A percentile compares a stretch with the other conserved stretches of the same genome.
phyloP scores from a whole-genome alignment of 2,797 vertebrate genomes.

The Sylvilagus floridanus region DNA sequence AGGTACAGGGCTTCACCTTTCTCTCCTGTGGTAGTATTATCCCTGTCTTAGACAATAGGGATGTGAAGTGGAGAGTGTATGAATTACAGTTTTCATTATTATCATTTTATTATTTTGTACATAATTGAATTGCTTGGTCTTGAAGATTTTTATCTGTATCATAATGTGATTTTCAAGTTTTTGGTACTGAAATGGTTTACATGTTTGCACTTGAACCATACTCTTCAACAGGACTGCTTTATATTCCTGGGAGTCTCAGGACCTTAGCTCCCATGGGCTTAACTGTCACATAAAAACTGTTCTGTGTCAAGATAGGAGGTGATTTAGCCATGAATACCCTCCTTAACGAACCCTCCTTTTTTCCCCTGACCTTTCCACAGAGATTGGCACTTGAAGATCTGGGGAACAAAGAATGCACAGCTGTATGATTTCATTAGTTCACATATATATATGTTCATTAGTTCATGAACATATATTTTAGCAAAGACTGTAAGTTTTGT shows the following conservation, averaged over 20 bases:
- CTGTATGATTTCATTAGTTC: neutral
- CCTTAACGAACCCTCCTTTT: accelerated
- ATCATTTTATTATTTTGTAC: neutral
- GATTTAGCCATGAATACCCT: neutral
- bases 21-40: neutral
- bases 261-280: neutral
- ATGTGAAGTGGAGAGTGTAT: neutral
- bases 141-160: neutral
- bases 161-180: neutral
- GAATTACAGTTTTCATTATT: neutral
- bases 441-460: neutral
- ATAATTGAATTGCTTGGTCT: neutral
- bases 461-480: neutral
- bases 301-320: neutral
- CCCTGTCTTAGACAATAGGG: neutral
- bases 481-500: neutral
- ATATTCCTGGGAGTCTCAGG: neutral
- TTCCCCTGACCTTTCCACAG: neutral
- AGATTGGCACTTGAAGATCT: neutral
- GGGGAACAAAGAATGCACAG: neutral
- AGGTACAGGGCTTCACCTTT: too few species aligned
- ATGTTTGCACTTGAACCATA: accelerated
- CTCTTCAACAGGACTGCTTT: neutral
- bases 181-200: neutral
- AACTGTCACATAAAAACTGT: neutral